Conservation (phyloP, 2,797 vertebrate species). For the Crypturellus tataupa region DNA sequence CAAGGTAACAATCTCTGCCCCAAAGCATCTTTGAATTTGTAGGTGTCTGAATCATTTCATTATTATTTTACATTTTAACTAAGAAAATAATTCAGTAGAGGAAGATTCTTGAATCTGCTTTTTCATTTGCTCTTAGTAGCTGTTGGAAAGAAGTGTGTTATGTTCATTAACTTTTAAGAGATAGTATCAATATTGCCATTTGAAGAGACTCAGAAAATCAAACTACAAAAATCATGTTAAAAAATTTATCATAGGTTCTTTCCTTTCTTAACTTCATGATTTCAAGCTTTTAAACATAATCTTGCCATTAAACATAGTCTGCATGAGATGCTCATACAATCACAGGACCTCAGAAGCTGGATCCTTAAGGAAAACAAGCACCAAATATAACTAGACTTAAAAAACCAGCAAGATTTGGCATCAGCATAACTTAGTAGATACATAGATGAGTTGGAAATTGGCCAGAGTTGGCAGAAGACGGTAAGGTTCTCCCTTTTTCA, state of each 20-base stretch:
- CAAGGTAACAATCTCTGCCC: rapidly evolving
- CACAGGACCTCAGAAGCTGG: neutral
- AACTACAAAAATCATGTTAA: neutral
- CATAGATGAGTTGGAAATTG: neutral
- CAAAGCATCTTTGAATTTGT: neutral
- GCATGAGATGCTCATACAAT: neutral
- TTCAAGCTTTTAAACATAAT: neutral
- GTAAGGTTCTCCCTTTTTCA: neutral
- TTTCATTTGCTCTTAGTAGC: neutral
- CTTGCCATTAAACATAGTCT: neutral
- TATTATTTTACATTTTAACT: neutral
- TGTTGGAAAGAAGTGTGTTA: neutral
- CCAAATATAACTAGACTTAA: neutral
- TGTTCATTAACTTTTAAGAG: neutral
- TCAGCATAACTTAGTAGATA: neutral
- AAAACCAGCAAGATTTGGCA: neutral
- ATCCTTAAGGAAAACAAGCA: neutral
- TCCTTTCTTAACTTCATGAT: neutral
- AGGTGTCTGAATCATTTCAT: neutral
- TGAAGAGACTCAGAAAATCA: neutral
- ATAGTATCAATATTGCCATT: neutral
- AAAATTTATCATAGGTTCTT: neutral
- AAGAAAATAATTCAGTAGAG: neutral
- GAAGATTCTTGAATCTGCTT: neutral
- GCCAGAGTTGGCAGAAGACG: neutral